Percentiles rank a stretch among this genome's conserved stretches.
These are phyloP conservation scores for Gobius niger DNA, from an alignment of 2,113 vertebrate species.

Conservation along the genomic window DNA sequence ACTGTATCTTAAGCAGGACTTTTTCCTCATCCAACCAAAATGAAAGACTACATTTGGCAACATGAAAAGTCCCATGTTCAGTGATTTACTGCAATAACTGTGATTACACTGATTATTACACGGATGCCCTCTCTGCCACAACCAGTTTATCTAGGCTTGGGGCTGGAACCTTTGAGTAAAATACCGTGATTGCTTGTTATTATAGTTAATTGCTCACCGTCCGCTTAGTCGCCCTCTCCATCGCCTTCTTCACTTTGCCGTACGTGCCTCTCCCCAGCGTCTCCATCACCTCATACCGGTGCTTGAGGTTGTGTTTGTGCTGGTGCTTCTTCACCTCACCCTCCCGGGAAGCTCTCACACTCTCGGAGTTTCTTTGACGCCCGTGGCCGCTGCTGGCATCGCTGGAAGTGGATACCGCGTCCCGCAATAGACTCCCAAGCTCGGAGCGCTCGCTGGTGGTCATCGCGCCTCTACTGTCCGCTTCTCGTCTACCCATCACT, in stretches of 20 bases:
- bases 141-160: neutral
- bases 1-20: too few relatives aligned
- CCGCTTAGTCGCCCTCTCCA: constrained; percentile 70
- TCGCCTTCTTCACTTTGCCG: constrained; percentile 80
- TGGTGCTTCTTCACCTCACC: constrained; percentile 77
- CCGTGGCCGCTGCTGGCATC: constrained; percentile 11
- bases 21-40: too few relatives aligned
- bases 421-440: constrained; percentile 54
- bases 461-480: constrained; percentile 59
- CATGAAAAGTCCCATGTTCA: too few relatives aligned
- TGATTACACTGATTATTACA: too few relatives aligned
- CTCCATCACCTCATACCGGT: constrained; percentile 80
- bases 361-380: constrained; percentile 6
- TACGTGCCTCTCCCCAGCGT: constrained; percentile 80
- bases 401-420: constrained; percentile 39
- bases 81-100: too few relatives aligned
- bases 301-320: constrained; percentile 81
- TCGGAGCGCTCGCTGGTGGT: constrained; percentile 52
- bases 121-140: too few relatives aligned
- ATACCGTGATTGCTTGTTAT: neutral
- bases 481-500: constrained; percentile 71
- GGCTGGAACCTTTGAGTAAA: too few relatives aligned
- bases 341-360: constrained; percentile 13
- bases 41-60: too few relatives aligned
- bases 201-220: constrained; percentile 64